Base-by-base conservation (phyloP, 2,888 invertebrate species). In the Parnassius mnemosyne region DNA sequence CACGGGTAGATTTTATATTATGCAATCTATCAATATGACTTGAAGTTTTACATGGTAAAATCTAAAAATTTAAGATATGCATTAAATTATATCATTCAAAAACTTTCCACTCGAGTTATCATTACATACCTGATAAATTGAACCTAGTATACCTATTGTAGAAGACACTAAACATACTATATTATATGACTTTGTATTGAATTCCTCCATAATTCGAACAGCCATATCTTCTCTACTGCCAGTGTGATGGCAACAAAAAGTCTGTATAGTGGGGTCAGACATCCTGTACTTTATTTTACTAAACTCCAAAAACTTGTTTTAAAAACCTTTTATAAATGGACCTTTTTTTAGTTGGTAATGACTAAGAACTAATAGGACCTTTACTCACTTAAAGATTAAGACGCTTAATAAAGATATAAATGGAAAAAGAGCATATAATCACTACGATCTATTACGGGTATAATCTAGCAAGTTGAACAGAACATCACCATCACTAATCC, bases 251-350 rank as follows among this genome's bases (percentile, higher is more conserved):
- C 96, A 96, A 81, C 95, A 95, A 80, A 96, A 95, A 12, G 96
- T 96, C 91, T 96, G 96, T 74, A 96, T 95, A 50, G 96, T 96
- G 60, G 96, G 96, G 84, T 96, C 96, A 46, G 96, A 95, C 96
- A 95, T 64, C 9, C 50, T 58, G 10, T 13, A 50, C 13, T 61
- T 49, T 25, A 25, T 25, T 25, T 25, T 25, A 0, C 0, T 25
- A 25, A 25, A 25, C 25, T 25, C 25, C 5, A 25, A 25, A 25
- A 25, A 25, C 25, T 25, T 25, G 25, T 16, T 25, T 25, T 25
- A 25, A 25, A 25, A 25, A 5, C 25, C 5, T 5, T 25, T 25
- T 25, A 25, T 25, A 25, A 25, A 25, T 3, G 7, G 25, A 25
- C 25, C 5, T 5, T 25, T 5, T 25, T 3, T 25, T 25, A 25